Evolutionary conservation across 1,140 invertebrate genomes (phyloP), one percentile per base, ranked within the genome.

Genomic region (Chionoecetes opilio): DNA sequence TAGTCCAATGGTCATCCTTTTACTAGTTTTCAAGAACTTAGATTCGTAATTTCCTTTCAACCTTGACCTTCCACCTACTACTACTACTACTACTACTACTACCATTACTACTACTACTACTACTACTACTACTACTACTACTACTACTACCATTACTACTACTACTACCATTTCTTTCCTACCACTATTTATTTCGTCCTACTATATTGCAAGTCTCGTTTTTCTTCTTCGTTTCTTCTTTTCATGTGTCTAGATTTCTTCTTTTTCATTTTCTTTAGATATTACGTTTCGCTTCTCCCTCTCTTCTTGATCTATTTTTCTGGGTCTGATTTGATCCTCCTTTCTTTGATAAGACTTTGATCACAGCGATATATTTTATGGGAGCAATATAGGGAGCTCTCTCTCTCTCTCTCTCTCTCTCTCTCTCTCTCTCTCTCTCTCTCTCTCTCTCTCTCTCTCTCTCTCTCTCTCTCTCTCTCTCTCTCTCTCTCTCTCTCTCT

Each of bases 381-480:
- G 63, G 11, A 75, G 63, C 63, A 75, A 75, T 75, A 75, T 75
- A 75, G 2, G 63, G 63, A 31, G 21, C 41, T 53, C 41, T 53
- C 31, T 41, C 41, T 41, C 35, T 53, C 35, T 53, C 41, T 91
- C 89, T 91, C 41, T 53, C 35, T 53, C 41, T 75, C 32, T 91
- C 53, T 91, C 89, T 34, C 38, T 46, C 38, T 53, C 38, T 53
- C 38, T 46, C 53, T 46, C 37, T 32, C 89, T 53, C 32, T 53
- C 85, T 38, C 32, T 38, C 85, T 38, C 32, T 38, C 37, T 91
- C 89, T 41, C 89, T 91, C 41, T 91, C 89, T 53, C 35, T 38
- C 89, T 53, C 41, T 91, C 89, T 91, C 89, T 41, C 89, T 91
- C 41, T 53, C 35, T 91, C 89, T 91, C 89, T 63, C 89, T 91